Base-by-base conservation (phyloP, 2,888 invertebrate genomes). In the Neocrepidodera transversa region DNA sequence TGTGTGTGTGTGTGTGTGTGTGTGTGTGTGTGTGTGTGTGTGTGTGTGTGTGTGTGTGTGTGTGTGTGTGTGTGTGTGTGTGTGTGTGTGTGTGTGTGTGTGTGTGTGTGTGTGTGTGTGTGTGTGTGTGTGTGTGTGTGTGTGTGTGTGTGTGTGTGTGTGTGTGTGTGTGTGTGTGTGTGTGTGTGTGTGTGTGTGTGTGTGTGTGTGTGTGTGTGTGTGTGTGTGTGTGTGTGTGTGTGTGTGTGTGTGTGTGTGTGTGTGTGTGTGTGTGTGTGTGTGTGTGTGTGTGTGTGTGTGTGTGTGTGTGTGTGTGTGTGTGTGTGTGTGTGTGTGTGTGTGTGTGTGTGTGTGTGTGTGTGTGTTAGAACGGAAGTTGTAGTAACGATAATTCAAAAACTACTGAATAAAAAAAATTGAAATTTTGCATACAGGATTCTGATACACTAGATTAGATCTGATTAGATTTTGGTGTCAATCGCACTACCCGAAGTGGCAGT, bases 1-100 rank as follows among this genome's bases (percentile, higher is more conserved):
- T 30, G 30, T 30, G 30, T 30, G 30, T 30, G 30, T 30, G 30
- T 30, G 30, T 30, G 30, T 30, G 30, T 30, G 30, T 30, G 30
- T 30, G 30, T 30, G 30, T 30, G 30, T 30, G 30, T 30, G 30
- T 30, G 30, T 30, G 30, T 30, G 30, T 30, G 30, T 30, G 30
- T 30, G 30, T 30, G 30, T 30, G 30, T 30, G 30, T 30, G 30
- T 30, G 30, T 30, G 30, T 30, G 30, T 30, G 30, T 30, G 30
- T 30, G 30, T 30, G 30, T 30, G 30, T 30, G 30, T 30, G 30
- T 30, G 30, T 30, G 30, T 30, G 30, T 30, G 30, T 30, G 30
- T 30, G 30, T 30, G 30, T 30, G 30, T 30, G 30, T 30, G 30
- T 30, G 30, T 30, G 30, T 30, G 30, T 30, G 30, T 30, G 30